phyloP scores from a whole-genome alignment of 2,888 invertebrate genomes.

The Synergus umbraculus region DNA sequence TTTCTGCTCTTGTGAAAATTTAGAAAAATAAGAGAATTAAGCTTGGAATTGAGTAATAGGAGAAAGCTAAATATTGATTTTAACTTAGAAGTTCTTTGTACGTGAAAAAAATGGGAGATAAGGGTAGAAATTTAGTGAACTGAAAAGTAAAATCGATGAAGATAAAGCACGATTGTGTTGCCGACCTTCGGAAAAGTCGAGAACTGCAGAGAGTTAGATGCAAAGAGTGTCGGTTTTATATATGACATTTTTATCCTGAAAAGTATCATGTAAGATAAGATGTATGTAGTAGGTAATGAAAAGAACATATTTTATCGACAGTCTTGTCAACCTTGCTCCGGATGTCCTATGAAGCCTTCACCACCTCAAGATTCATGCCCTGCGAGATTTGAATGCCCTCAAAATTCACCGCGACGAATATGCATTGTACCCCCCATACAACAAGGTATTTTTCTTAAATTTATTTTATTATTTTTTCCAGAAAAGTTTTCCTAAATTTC shows the following conservation, averaged over 20 bases:
- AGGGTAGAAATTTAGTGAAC: background rate
- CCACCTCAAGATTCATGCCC: conserved; percentile 53
- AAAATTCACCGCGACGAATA: conserved; percentile 55
- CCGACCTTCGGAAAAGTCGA: conserved; percentile 1
- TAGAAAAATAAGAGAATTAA: background rate
- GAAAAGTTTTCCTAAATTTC: too few species aligned
- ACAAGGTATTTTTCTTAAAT: conserved; percentile 46
- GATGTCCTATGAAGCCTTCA: conserved; percentile 55
- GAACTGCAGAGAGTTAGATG: background rate
- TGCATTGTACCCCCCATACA: conserved; percentile 62
- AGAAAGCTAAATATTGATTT: background rate
- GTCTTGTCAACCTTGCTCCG: conserved; percentile 58
- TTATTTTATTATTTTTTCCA: too few species aligned
- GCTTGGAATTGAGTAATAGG: background rate
- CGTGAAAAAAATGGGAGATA: background rate
- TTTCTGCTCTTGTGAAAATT: too few species aligned
- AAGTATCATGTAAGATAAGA: background rate
- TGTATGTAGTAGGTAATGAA: background rate
- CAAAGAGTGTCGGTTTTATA: background rate
- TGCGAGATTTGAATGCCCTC: conserved; percentile 54
- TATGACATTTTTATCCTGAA: background rate
- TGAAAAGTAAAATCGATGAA: background rate
- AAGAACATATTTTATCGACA: conserved; percentile 38
- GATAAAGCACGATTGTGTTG: background rate
- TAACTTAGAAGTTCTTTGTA: background rate